phyloP scores from a whole-genome alignment of 2,888 invertebrate species.

The Caenorhabditis plicata region DNA sequence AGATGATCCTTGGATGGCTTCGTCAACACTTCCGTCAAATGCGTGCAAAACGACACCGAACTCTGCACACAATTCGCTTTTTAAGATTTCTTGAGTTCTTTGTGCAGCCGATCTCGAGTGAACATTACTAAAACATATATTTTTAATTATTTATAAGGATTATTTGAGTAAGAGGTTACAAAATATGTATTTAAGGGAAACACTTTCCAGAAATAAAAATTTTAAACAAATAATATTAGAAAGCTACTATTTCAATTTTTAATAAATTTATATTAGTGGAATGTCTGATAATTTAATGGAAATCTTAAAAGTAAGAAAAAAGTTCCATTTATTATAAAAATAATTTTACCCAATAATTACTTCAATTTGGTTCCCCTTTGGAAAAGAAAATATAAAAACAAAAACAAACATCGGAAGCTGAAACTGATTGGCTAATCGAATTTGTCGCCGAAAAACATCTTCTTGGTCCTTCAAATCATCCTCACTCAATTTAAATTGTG shows the following conservation, averaged over 20 bases:
- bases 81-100: conserved; percentile 66
- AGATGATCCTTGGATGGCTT: conserved; percentile 66
- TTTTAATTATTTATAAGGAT: too few relatives aligned
- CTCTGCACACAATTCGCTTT: conserved; percentile 62
- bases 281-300: too few relatives aligned
- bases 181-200: background rate
- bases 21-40: conserved; percentile 67
- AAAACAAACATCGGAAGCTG: conserved; percentile 54
- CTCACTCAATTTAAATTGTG: conserved; percentile 63
- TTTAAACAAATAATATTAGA: too few relatives aligned
- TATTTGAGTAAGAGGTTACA: too few relatives aligned
- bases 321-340: too few relatives aligned
- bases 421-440: conserved; percentile 53
- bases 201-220: background rate
- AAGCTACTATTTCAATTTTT: background rate
- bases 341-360: too few relatives aligned
- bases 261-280: conserved; percentile 1
- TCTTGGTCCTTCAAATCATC: conserved; percentile 66
- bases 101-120: conserved; percentile 68
- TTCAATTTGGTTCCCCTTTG: too few relatives aligned
- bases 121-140: conserved; percentile 67
- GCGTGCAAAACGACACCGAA: conserved; percentile 67
- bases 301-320: background rate
- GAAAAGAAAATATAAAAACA: too few relatives aligned
- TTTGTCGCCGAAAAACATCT: conserved; percentile 66